Base-by-base conservation (phyloP, 2,113 vertebrate genomes). In the Rhegmatorhina hoffmannsi region DNA sequence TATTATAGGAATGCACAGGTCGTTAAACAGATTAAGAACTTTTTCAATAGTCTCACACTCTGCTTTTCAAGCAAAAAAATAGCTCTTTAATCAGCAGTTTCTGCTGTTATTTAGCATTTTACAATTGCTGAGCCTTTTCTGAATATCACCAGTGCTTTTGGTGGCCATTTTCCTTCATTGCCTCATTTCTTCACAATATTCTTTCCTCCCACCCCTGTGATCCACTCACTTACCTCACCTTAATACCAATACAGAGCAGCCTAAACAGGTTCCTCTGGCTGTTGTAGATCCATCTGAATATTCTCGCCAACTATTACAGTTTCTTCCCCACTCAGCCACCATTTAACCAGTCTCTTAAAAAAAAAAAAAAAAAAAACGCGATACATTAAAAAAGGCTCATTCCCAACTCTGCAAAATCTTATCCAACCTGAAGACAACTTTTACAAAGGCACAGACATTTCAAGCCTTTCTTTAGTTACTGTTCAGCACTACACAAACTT, bases 401-500 rank as follows among this genome's bases (percentile, higher is more conserved):
- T 68, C 20, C 11, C 81, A 59, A 70, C 46, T 78, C 63, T 58
- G 31, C 68, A 94, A 92, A 83, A 72, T 43, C 13, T 77, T 64
- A 26, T 69, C 46, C 60, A 53, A 26, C 46, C n/a, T 33, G 62
- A 94, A 70, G 26, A 92, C 16, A 89, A 92, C 64, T 84, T 95
- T 26, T 76, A 81, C 26, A 68, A 84, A 92, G 43, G 33, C 63
- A 70, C 7, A 72, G 83, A 50, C 44, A 70, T 79, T 93, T 88
- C 83, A 31, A 64, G 7, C 15, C n/a, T 70, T 93, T 76, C 59
- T 81, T 68, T 59, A 49, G 59, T 76, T 93, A 56, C 34, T 31
- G 63, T 92, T 63, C 44, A 80, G 59, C 63, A 74, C 79, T 91
- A 89, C 40, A 13, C 36, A 92, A 93, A 96, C 78, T 95, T 96